Evolutionary conservation across 2,797 vertebrate genomes (phyloP).

Genomic region (Oryzias sinensis): DNA sequence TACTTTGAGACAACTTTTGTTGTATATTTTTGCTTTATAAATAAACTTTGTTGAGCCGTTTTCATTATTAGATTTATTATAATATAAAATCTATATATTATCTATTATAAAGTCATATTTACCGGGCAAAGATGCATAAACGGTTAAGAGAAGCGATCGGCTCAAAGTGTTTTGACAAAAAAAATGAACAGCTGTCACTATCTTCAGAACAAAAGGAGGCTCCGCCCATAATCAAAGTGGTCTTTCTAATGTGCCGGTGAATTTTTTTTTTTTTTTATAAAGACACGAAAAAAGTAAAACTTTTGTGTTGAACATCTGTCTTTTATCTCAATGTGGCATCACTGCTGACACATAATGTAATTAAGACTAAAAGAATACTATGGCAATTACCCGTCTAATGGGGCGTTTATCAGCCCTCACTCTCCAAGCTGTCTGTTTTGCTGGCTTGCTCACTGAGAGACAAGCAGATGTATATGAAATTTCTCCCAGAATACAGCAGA

Average conservation of each 20-base stretch:
- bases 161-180: too few relatives aligned
- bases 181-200: neutral
- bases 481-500: constrained; percentile 40
- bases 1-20: too few relatives aligned
- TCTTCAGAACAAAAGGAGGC: neutral
- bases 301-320: constrained; percentile 67
- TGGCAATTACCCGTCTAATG: constrained; percentile 80
- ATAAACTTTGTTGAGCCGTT: too few relatives aligned
- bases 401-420: constrained; percentile 72
- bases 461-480: constrained; percentile 55
- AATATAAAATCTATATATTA: too few relatives aligned
- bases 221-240: neutral
- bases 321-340: constrained; percentile 73
- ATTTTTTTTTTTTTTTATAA: constrained; percentile 14
- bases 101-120: too few relatives aligned
- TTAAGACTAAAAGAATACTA: constrained; percentile 81
- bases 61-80: too few relatives aligned
- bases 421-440: constrained; percentile 70
- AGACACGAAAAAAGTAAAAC: constrained; percentile 32
- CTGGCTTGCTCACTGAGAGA: constrained; percentile 55
- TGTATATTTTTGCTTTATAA: too few relatives aligned
- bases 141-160: too few relatives aligned
- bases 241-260: constrained; percentile 12
- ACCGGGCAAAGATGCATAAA: too few relatives aligned
- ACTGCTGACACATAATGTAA: constrained; percentile 76